Evolutionary conservation across 2,888 invertebrate genomes (phyloP), one percentile per base, ranked within the genome.

Genomic region (Alitta virens): DNA sequence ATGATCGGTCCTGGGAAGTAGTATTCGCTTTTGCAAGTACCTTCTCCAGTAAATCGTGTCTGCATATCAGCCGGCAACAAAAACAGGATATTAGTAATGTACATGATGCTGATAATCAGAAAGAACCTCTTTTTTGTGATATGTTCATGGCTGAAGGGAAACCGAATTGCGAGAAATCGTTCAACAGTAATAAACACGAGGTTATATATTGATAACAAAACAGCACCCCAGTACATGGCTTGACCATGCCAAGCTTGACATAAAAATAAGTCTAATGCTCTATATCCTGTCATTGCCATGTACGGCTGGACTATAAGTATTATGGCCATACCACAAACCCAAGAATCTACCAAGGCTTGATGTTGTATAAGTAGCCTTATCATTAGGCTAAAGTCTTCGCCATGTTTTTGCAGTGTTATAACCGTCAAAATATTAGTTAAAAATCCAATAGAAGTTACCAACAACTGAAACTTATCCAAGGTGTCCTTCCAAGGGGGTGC

Each of bases 321-420:
- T n/a, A 46, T 46, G n/a, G 46, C 46, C 46, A 46, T 46, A n/a
- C n/a, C n/a, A 21, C 46, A 46, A 7, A 46, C 46, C 46, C 46
- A 46, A 3, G 46, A 46, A n/a, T 46, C 46, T 9, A 46, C 46
- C 46, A 46, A 21, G 3, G 18, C 21, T 46, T 46, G 46, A 21
- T 46, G 46, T 21, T 46, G 46, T 3, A 46, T n/a, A 3, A 46
- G n/a, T 3, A 46, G 21, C n/a, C 21, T 5, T n/a, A 46, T 46
- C 18, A 46, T 46, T 21, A 21, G n/a, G 7, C 9, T 18, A n/a
- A 46, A 21, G 46, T 21, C 46, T 21, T 46, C 21, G 46, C 18
- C 21, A n/a, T 46, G 46, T 21, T 18, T n/a, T n/a, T n/a, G 21
- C n/a, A 46, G n/a, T 5, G 46, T 46, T n/a, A 21, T 21, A 16